A percentile compares a stretch with the other conserved stretches of the same genome.
Evolutionary conservation across 2,113 vertebrate species (phyloP).

Genomic region (Alouatta palliata): DNA sequence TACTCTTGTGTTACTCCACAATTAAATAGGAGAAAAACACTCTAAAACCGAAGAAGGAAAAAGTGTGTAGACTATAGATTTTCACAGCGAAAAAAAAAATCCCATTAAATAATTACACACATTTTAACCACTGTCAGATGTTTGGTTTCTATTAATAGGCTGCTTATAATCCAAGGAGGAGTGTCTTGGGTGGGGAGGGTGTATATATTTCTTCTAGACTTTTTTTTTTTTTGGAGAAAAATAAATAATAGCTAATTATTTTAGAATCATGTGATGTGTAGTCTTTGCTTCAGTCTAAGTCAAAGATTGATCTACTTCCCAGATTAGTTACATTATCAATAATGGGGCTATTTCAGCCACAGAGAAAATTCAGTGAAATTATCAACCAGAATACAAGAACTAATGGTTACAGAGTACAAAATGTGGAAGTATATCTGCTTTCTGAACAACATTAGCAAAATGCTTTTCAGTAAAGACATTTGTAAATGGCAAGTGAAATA

Average conservation of each 20-base stretch:
- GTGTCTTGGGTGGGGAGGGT: not conserved
- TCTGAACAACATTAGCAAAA: constrained; percentile 6
- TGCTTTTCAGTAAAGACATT: not conserved
- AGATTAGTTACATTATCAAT: constrained; percentile 8
- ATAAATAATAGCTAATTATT: not conserved
- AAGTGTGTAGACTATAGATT: constrained; percentile 30
- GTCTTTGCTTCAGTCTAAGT: not conserved
- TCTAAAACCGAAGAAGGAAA: not conserved
- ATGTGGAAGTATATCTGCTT: not conserved
- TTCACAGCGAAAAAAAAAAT: constrained; percentile 14
- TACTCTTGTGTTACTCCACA: constrained; percentile 40
- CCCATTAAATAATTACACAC: not conserved
- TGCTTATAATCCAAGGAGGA: not conserved
- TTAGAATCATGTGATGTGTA: not conserved
- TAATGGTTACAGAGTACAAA: not conserved
- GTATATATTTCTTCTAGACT: not conserved
- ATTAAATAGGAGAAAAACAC: constrained; percentile 18
- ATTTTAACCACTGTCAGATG: constrained; percentile 39
- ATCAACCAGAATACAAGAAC: not conserved
- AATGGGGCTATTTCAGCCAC: not conserved
- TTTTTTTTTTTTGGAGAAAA: not conserved
- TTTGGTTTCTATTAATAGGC: constrained; percentile 42
- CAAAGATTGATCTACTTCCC: not conserved
- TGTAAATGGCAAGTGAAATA: not conserved
- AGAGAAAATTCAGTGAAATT: constrained; percentile 41